Conservation (phyloP, 2,797 vertebrate species). For the Triplophysa yarkandensis region DNA sequence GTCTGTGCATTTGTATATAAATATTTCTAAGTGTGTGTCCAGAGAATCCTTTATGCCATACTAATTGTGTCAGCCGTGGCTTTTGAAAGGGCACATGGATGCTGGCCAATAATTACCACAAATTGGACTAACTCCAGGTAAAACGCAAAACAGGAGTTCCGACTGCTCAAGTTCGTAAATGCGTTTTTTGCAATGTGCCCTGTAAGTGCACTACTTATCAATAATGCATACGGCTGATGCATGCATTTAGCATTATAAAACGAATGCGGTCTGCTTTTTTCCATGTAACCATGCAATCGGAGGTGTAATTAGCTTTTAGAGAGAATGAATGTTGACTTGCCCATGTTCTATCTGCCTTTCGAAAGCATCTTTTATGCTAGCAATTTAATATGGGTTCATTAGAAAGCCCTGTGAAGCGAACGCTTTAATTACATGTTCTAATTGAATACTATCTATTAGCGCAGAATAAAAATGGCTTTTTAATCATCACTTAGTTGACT, state of each 20-base stretch:
- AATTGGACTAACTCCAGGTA: conserved; percentile 24
- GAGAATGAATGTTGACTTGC: conserved; percentile 23
- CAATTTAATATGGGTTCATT: conserved; percentile 41
- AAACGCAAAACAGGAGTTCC: conserved; percentile 21
- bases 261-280: background rate
- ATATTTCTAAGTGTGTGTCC: background rate
- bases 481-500: conserved; percentile 32
- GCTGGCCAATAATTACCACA: conserved; percentile 33
- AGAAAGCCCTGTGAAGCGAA: conserved; percentile 31
- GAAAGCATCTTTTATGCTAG: conserved; percentile 27
- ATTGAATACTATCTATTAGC: conserved; percentile 45
- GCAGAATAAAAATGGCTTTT: conserved; percentile 19
- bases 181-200: conserved; percentile 10
- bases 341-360: conserved; percentile 11
- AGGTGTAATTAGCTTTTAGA: conserved; percentile 39
- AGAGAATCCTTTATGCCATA: conserved; percentile 23
- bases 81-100: conserved; percentile 35
- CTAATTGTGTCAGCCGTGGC: conserved; percentile 38
- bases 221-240: background rate
- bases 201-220: conserved; percentile 1
- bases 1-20: conserved; percentile 30
- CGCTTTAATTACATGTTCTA: conserved; percentile 49
- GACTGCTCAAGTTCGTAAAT: background rate
- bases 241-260: conserved; percentile 1
- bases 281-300: background rate